A percentile compares a stretch with the other conserved stretches of the same genome.
These are phyloP conservation scores for Lepus timidus DNA, from an alignment of 2,113 vertebrate species.

Conservation along the genomic window DNA sequence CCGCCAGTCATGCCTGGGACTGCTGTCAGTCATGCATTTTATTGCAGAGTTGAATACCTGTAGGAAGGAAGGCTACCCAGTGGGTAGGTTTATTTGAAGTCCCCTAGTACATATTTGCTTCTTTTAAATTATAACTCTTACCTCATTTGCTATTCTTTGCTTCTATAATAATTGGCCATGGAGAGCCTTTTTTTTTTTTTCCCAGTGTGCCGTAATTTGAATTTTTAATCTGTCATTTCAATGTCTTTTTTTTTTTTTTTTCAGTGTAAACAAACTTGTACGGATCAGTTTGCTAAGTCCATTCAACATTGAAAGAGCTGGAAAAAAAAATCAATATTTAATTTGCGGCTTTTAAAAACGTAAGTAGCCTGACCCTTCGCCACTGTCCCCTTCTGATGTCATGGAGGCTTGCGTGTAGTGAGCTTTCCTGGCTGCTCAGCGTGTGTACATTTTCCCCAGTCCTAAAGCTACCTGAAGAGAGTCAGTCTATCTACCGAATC, in stretches of 20 bases:
- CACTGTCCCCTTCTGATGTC: background rate
- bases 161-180: background rate
- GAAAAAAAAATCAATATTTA: slow-evolving; percentile 63
- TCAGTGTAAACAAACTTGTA: slow-evolving; percentile 68
- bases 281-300: slow-evolving; percentile 68
- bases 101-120: background rate
- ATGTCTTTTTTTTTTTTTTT: slow-evolving; percentile 57
- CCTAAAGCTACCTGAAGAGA: background rate
- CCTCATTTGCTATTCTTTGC: background rate
- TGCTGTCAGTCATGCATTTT: background rate
- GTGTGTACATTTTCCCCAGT: background rate
- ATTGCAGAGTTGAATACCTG: background rate
- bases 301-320: slow-evolving; percentile 64
- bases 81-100: background rate
- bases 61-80: background rate
- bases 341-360: slow-evolving; percentile 60
- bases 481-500: background rate
- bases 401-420: background rate
- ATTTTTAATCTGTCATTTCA: slow-evolving; percentile 51
- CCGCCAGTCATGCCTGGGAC: background rate
- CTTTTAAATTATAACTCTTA: background rate
- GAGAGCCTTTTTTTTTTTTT: background rate
- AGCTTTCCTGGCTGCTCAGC: background rate
- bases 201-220: background rate
- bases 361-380: slow-evolving; percentile 70